Evolutionary conservation across 2,888 invertebrate genomes (phyloP).

Genomic region (Mystacides longicornis): DNA sequence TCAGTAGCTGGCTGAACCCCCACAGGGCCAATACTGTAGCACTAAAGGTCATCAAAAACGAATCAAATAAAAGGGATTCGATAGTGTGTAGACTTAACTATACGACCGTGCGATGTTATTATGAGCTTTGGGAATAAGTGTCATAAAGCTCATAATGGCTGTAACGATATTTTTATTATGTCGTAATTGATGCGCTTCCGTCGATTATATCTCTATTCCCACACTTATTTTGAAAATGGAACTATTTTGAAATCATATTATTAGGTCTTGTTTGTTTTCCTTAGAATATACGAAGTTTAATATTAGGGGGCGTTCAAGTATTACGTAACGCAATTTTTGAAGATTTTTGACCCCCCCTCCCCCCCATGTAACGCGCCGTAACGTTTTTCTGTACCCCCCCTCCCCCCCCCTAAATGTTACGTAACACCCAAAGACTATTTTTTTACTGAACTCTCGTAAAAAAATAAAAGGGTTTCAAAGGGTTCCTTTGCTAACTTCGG

Average conservation of each 20-base stretch:
- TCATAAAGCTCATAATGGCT: neutral
- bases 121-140: constrained; percentile 11
- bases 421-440: no score
- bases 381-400: no score
- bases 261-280: no score
- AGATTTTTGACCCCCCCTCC: neutral
- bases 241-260: no score
- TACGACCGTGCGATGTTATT: constrained; percentile 9
- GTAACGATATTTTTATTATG: neutral
- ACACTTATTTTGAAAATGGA: no score
- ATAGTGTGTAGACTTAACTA: constrained; percentile 23
- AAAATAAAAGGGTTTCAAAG: no score
- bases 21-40: constrained; percentile 9
- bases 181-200: neutral
- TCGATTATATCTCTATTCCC: no score
- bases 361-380: no score
- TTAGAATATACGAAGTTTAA: neutral
- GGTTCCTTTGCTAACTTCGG: no score
- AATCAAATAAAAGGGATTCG: constrained; percentile 18
- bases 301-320: neutral
- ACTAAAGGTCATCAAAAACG: constrained; percentile 24
- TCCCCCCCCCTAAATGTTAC: no score
- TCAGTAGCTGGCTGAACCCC: constrained; percentile 12
- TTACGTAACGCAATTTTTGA: neutral
- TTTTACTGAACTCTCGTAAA: no score